These are phyloP conservation scores for Morpho helenor DNA, from an alignment of 2,888 invertebrate genomes.

Conservation along the genomic window DNA sequence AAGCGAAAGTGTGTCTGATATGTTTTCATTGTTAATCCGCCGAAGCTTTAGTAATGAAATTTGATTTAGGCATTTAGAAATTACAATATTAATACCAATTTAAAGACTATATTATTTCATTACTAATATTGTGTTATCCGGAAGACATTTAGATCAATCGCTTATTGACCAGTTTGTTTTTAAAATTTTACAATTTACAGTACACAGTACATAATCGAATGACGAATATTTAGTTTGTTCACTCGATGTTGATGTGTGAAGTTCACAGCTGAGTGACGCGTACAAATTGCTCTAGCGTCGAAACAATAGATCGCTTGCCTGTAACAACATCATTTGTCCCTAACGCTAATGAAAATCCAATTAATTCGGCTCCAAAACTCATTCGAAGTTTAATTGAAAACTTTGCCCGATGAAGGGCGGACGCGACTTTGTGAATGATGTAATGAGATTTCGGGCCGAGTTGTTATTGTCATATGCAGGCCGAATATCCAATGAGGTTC, in stretches of 20 bases:
- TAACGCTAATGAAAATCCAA: slow-evolving; percentile 77
- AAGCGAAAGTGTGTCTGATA: no score
- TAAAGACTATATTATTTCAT: no score
- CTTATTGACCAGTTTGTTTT: no score
- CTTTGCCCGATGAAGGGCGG: slow-evolving; percentile 56
- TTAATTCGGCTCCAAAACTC: slow-evolving; percentile 75
- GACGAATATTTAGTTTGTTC: slow-evolving; percentile 24
- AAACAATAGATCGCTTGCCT: slow-evolving; percentile 66
- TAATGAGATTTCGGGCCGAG: slow-evolving; percentile 68
- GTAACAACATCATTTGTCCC: slow-evolving; percentile 75
- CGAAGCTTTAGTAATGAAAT: no score
- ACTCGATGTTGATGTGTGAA: slow-evolving; percentile 45
- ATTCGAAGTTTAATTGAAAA: slow-evolving; percentile 78
- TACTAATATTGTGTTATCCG: no score
- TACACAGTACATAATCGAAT: slow-evolving; percentile 6
- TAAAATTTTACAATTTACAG: not conserved
- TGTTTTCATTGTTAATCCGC: not conserved
- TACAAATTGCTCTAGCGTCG: slow-evolving; percentile 60
- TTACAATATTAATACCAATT: no score
- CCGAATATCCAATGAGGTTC: slow-evolving; percentile 61
- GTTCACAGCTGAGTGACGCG: slow-evolving; percentile 59
- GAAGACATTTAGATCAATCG: no score
- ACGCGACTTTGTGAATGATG: slow-evolving; percentile 62
- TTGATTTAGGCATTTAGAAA: no score
- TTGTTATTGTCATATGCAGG: slow-evolving; percentile 72